These are phyloP conservation scores for Monochamus alternatus DNA, from an alignment of 2,888 invertebrate species.

Conservation along the genomic window DNA sequence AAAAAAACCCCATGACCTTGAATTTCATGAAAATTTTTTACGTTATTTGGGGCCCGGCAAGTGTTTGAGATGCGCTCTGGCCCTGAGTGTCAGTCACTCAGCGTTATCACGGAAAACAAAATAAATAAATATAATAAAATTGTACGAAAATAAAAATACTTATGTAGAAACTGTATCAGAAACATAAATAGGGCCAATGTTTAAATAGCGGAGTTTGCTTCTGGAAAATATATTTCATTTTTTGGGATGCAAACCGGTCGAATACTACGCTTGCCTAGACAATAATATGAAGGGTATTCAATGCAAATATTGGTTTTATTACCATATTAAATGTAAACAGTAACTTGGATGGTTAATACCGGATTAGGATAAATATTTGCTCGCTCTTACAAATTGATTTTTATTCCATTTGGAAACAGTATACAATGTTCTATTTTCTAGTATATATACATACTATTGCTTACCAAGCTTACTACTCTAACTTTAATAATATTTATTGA, in stretches of 20 bases:
- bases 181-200: too few relatives aligned
- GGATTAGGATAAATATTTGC: constrained; percentile 46
- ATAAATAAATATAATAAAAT: too few relatives aligned
- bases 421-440: neutral
- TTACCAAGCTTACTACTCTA: neutral
- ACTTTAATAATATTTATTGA: neutral
- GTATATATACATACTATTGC: neutral
- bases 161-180: too few relatives aligned
- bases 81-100: too few relatives aligned
- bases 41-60: too few relatives aligned
- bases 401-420: constrained; percentile 20
- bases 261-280: constrained; percentile 6
- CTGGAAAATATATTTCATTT: too few relatives aligned
- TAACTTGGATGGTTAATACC: constrained; percentile 42
- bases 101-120: too few relatives aligned
- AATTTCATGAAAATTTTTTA: too few relatives aligned
- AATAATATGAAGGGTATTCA: neutral
- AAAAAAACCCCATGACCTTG: too few relatives aligned
- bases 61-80: too few relatives aligned
- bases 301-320: constrained; percentile 48
- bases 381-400: constrained; percentile 27
- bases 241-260: neutral
- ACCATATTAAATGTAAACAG: constrained; percentile 49
- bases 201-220: too few relatives aligned
- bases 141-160: too few relatives aligned